Base-by-base conservation (phyloP, 2,888 invertebrate genomes). In the Ennomos erosarius region DNA sequence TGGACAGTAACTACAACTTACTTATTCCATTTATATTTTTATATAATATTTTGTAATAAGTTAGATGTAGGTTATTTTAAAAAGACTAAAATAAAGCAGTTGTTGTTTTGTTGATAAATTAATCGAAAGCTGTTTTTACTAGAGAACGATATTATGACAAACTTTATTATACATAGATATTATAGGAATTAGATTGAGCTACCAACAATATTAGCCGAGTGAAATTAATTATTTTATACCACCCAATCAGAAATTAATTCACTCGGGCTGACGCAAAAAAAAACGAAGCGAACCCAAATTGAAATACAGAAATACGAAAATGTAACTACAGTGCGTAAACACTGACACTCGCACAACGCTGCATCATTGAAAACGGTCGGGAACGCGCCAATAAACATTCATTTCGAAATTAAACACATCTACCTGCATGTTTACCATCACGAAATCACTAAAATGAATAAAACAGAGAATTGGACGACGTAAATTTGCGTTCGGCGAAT, bases 391-490 rank as follows among this genome's bases (percentile, higher is more conserved):
- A 91, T 90, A 89, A 60, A 90, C 90, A 91, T 90, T 90, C 87
- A 90, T 90, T 90, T 85, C 88, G 79, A 88, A 90, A 91, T 92
- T 90, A 91, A 92, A 92, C 89, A 91, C 87, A 88, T 79, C 87
- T 85, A 91, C 90, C 89, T 89, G 90, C 79, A 81, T 90, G 86
- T 91, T 91, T 90, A 87, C 90, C 82, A 84, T 87, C 85, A 75
- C 85, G 84, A 84, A 90, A 88, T 89, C 90, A 86, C 87, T 90
- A 91, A 90, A 80, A 90, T 90, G 89, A 91, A 91, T 92, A 89
- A 91, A 91, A 90, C 91, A 90, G 86, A 86, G 85, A 86, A 85
- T 88, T 76, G 85, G 76, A 76, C 74, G 75, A 73, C 81, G 90
- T 87, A 86, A 89, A 90, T 90, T 89, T 86, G 84, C 74, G 79